Evolutionary conservation across 2,113 vertebrate species (phyloP).

Genomic region (Caranx ignobilis): DNA sequence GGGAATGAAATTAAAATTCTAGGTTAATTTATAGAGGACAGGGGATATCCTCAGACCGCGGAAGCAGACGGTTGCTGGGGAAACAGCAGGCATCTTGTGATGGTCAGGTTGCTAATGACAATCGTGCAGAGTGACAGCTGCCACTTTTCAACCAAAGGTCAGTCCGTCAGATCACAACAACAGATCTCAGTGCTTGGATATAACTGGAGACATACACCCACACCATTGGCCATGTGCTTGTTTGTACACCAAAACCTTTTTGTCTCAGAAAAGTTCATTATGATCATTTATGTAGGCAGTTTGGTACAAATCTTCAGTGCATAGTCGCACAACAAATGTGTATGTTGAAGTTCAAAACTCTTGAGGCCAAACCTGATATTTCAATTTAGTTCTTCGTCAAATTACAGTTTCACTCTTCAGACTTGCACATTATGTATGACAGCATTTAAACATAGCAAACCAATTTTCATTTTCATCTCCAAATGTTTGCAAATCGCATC

Average conservation of each 20-base stretch:
- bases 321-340: background rate
- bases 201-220: constrained; percentile 12
- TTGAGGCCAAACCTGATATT: constrained; percentile 22
- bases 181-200: constrained; percentile 39
- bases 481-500: constrained; percentile 59
- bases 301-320: background rate
- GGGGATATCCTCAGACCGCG: background rate
- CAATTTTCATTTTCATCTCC: constrained; percentile 54
- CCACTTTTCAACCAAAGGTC: constrained; percentile 78
- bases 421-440: constrained; percentile 23
- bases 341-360: constrained; percentile 7
- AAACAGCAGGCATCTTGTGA: constrained; percentile 57
- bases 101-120: constrained; percentile 72
- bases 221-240: background rate
- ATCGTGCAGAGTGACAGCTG: constrained; percentile 69
- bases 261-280: constrained; percentile 19
- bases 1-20: background rate
- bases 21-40: background rate
- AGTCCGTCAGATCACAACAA: constrained; percentile 55
- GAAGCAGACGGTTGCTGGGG: constrained; percentile 12
- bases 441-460: constrained; percentile 30
- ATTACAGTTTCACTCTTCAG: background rate
- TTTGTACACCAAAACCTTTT: background rate
- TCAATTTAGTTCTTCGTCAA: constrained; percentile 12
- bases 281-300: background rate